Base-by-base conservation (phyloP, 2,797 vertebrate species). In the Micrastur ruficollis region DNA sequence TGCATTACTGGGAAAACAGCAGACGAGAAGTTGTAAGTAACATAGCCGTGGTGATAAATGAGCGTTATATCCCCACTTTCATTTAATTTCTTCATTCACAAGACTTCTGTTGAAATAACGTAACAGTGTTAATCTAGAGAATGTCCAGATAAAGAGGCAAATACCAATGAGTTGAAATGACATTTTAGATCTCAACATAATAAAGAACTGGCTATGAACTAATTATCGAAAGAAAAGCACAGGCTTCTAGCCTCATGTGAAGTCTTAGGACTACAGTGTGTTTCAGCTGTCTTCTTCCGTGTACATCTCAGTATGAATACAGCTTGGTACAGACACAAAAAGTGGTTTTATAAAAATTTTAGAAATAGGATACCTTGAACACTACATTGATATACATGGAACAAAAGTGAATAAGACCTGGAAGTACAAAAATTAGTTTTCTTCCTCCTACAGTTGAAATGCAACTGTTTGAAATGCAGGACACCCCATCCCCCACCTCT, bases 231-330 rank as follows among this genome's bases (percentile, higher is more conserved):
- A 76, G 78, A 47, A 68, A 82, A 93, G 65, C 42, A 50, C 36
- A 67, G 15, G 40, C 36, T 68, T 34, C 86, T 76, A 66, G 32
- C 26, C 38, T 90, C 55, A 21, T 47, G 55, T 84, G 92, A 53
- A 74, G 46, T 34, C 74, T 81, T 56, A 15, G 74, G 75, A 82
- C 68, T 85, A 14, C 42, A 65, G 73, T n/a, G 27, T 56, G 40
- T 67, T 74, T 90, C 71, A 79, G 92, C 86, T 85, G n/a, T 56
- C 47, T 27, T 42, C 96, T 95, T 90, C 80, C 38, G 52, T 40
- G 2, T 46, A 23, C 68, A 47, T 78, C 78, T 93, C 65, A 17
- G 56, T 42, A 15, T 44, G 67, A 93, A 36, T 4, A 90, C 79
- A 78, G 44, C 81, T 90, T 25, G 5, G 9, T 89, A 34, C 65